A percentile compares a stretch with the other conserved stretches of the same genome.
phyloP scores from a whole-genome alignment of 2,113 vertebrate species.

The Mobula hypostoma region DNA sequence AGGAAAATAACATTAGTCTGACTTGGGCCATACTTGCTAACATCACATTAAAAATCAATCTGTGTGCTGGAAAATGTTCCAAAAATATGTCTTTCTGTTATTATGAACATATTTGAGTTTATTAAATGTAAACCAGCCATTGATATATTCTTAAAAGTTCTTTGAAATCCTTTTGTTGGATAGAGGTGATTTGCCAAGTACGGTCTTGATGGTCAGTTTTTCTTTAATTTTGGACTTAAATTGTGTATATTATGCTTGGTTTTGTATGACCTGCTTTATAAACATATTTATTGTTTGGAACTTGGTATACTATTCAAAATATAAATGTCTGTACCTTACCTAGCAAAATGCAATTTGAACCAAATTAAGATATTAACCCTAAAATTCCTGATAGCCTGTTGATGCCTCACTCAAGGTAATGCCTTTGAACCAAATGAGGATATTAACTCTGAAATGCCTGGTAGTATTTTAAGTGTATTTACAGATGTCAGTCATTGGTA shows the following conservation, averaged over 20 bases:
- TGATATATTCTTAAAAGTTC: not conserved
- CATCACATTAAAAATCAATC: not conserved
- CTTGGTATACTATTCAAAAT: too few relatives aligned
- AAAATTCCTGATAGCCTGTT: too few relatives aligned
- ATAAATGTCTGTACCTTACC: too few relatives aligned
- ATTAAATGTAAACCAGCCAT: not conserved
- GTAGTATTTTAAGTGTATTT: too few relatives aligned
- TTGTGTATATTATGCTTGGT: not conserved
- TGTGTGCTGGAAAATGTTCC: not conserved
- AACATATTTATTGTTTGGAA: too few relatives aligned
- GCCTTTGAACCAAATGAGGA: too few relatives aligned
- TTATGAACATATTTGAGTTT: not conserved
- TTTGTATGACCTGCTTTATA: not conserved
- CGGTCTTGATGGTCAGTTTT: not conserved
- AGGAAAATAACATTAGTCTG: not conserved
- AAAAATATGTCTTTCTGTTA: not conserved
- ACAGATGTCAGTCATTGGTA: not conserved
- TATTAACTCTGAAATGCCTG: too few relatives aligned
- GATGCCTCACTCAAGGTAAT: too few relatives aligned
- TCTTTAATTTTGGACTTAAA: not conserved
- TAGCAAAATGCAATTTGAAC: too few relatives aligned
- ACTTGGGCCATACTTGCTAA: not conserved
- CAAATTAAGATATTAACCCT: too few relatives aligned
- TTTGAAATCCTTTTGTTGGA: not conserved
- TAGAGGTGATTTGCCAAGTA: not conserved